Base-by-base conservation (phyloP, 2,888 invertebrate species). In the Crocallis elinguaria region DNA sequence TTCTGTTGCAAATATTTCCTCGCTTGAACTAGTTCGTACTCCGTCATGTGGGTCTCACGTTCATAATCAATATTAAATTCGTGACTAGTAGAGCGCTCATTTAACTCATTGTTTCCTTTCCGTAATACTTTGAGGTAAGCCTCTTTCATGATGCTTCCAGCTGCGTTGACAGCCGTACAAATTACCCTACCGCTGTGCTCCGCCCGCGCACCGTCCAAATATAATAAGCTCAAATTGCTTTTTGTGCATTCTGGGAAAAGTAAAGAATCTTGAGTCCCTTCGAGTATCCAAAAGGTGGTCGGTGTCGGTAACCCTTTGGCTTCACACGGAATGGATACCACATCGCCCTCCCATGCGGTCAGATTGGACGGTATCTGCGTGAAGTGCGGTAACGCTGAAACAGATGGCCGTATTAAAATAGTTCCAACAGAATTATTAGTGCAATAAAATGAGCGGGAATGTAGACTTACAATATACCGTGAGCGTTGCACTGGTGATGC, bases 231-330 rank as follows among this genome's bases (percentile, higher is more conserved):
- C 35, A 90, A 79, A 71, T 90, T 91, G 73, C 89, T 90, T 77
- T 82, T 88, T 61, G 85, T 88, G 57, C 91, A 91, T 76, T 90
- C 90, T n/a, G 89, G 89, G 67, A 91, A 91, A 59, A 90, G 77
- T 62, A 91, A 76, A 38, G 96, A 62, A 77, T 96, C 95, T 81
- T 96, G 95, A 33, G 95, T 96, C 54, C 98, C 98, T 84, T 98
- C 98, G 73, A 97, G 95, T 70, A 96, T 97, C 99, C 99, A 99
- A 85, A 98, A 98, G 17, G 98, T 95, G 9, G 98, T 97, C 2
- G 99, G 99, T 59, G 95, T 94, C 9, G 99, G 99, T 81, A 97
- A 96, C 56, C 98, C 99, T 73, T 94, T 95, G 21, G 98, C 98
- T 67, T 96, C 95, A 89, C 99, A 99, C 57, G 97, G 97, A 79